Base-by-base conservation (phyloP, 2,888 invertebrate species). In the Marronus borbonicus region DNA sequence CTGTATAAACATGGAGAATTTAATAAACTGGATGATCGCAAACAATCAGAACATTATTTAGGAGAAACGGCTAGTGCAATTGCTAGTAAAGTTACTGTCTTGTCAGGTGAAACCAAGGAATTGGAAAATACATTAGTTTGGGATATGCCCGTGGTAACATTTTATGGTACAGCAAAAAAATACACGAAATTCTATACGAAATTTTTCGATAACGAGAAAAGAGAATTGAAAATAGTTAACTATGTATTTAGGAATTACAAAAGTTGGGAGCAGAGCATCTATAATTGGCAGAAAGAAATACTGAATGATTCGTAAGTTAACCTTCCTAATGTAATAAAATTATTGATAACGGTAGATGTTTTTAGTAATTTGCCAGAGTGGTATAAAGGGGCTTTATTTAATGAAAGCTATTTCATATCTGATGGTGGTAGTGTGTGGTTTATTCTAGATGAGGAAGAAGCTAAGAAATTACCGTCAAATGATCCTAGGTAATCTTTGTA, bases 381-480 rank as follows among this genome's bases (percentile, higher is more conserved):
- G 98, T 98, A 97, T 89, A 98, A 98, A 90, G 93, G 96, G 87
- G 97, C 97, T 84, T 91, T 98, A 87, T 98, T 98, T 90, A 98
- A 98, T 89, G 98, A 98, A 90, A 91, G 96, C 82, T 98, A 98
- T 88, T 98, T 92, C 88, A 91, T 98, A 76, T 94, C 96, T 74
- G 98, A 98, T 88, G 98, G 98, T 31, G 98, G 98, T 20, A 94
- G 95, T 0, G 90, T 97, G 80, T 98, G 98, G 98, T 89, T 96
- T 76, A 92, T 93, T 81, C 91, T 92, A 36, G 89, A 90, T 8
- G 92, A 93, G 36, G 91, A 92, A 69, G 90, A 90, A n/a, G 91
- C 91, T n/a, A 90, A 91, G 74, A 90, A 90, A 72, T 88, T 94
- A 69, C 89, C 91, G 50, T 85, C 86, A 68, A 90, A 90, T 81